A percentile compares a stretch with the other conserved stretches of the same genome.
phyloP scores from a whole-genome alignment of 2,888 invertebrate genomes.

The Erebia aethiops region DNA sequence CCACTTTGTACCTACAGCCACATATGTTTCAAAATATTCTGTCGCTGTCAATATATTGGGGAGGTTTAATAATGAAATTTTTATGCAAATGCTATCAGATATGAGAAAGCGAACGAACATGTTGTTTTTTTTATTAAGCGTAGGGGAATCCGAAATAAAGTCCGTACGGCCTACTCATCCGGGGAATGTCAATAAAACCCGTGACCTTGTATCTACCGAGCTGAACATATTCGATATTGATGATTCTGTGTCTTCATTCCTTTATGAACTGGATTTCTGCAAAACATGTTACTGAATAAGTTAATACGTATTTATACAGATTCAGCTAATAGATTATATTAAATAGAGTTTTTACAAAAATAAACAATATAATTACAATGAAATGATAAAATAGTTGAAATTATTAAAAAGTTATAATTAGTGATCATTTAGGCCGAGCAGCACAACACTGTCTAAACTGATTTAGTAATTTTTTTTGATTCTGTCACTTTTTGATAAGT shows the following conservation, averaged over 20 bases:
- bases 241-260: background rate
- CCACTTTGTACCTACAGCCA: constrained; percentile 36
- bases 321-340: too few species aligned
- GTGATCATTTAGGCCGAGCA: too few species aligned
- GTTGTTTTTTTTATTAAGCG: constrained; percentile 39
- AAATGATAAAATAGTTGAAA: too few species aligned
- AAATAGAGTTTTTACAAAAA: too few species aligned
- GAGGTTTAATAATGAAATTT: constrained; percentile 46
- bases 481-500: too few species aligned
- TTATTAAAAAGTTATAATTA: too few species aligned
- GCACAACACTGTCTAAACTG: too few species aligned
- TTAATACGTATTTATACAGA: background rate
- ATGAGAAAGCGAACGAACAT: constrained; percentile 41
- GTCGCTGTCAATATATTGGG: constrained; percentile 46
- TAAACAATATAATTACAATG: too few species aligned
- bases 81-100: constrained; percentile 46
- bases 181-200: constrained; percentile 30
- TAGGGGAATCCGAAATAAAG: constrained; percentile 40
- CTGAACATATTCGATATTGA: background rate
- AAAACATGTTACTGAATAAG: background rate
- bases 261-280: background rate
- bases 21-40: constrained; percentile 43
- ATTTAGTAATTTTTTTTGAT: too few species aligned
- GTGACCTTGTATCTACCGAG: constrained; percentile 22
- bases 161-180: constrained; percentile 30